Conservation (phyloP, 1,140 invertebrate species). For the Zelostemma sp. region DNA sequence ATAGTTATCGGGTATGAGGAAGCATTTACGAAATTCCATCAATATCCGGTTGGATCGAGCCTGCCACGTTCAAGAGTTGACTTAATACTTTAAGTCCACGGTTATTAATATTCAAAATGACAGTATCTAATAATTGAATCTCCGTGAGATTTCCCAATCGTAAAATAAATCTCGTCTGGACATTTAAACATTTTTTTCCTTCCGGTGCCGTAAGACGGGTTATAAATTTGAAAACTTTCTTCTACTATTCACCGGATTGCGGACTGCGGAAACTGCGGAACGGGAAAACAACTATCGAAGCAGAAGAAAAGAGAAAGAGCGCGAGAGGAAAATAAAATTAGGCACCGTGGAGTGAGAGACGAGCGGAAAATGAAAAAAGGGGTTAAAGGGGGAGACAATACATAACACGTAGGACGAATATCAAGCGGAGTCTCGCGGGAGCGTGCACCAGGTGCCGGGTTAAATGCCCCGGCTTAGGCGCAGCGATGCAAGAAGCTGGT, state of each 20-base stretch:
- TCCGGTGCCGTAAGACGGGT: constrained; percentile 12
- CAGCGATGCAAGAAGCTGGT: constrained; percentile 52
- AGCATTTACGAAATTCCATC: background rate
- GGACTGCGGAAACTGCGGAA: constrained; percentile 25
- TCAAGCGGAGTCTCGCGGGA: constrained; percentile 64
- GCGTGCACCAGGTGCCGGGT: constrained; percentile 66
- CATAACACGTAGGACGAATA: constrained; percentile 59
- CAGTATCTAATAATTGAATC: constrained; percentile 20
- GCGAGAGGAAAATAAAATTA: constrained; percentile 49
- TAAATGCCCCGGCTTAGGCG: constrained; percentile 65
- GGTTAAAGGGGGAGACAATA: constrained; percentile 26
- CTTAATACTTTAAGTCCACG: background rate
- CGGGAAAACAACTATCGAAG: constrained; percentile 41
- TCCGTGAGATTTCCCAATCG: constrained; percentile 10
- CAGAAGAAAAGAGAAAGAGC: constrained; percentile 17
- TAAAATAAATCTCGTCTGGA: constrained; percentile 18
- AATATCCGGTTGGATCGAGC: background rate
- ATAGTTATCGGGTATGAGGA: too few relatives aligned
- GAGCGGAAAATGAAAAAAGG: constrained; percentile 6
- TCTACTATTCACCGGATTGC: constrained; percentile 30
- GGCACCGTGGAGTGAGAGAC: constrained; percentile 25
- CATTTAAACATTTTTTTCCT: constrained; percentile 24
- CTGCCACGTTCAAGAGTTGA: background rate
- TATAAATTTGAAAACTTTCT: constrained; percentile 48
- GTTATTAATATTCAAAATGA: constrained; percentile 4